These are phyloP conservation scores for Sarcophaga subvicina DNA, from an alignment of 2,888 invertebrate genomes.

Conservation along the genomic window DNA sequence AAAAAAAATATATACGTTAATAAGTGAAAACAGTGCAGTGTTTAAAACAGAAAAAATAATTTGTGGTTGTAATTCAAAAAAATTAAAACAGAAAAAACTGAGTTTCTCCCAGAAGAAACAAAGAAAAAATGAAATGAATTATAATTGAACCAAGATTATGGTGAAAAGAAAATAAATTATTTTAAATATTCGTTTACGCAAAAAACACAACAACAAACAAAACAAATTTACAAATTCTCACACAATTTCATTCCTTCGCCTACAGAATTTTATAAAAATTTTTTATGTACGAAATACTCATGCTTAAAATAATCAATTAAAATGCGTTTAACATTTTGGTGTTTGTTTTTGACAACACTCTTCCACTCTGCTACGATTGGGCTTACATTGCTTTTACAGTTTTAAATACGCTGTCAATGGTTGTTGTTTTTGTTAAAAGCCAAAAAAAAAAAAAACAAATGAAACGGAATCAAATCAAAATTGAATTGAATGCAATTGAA, in stretches of 20 bases:
- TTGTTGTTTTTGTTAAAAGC: neutral
- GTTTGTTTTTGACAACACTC: neutral
- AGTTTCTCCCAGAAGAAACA: constrained; percentile 35
- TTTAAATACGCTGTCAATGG: constrained; percentile 3
- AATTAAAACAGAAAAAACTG: neutral
- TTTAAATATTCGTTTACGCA: constrained; percentile 14
- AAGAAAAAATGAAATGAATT: constrained; percentile 1
- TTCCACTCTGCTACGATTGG: neutral
- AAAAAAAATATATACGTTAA: neutral
- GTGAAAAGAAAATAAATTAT: neutral
- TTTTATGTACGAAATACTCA: neutral
- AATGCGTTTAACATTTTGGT: constrained; percentile 27
- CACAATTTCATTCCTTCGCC: constrained; percentile 10
- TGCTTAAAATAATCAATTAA: constrained; percentile 44
- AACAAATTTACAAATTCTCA: constrained; percentile 4
- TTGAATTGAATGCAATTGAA: neutral
- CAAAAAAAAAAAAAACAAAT: constrained; percentile 18
- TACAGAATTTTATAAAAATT: constrained; percentile 9
- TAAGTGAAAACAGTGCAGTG: constrained; percentile 37
- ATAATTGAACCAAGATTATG: neutral
- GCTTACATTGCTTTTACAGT: neutral
- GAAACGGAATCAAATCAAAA: constrained; percentile 9
- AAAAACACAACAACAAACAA: neutral
- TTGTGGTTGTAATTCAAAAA: constrained; percentile 31
- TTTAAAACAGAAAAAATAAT: neutral